A percentile compares a stretch with the other conserved stretches of the same genome.
Conservation (phyloP, 2,888 invertebrate species). For the Zele albiditarsus region DNA sequence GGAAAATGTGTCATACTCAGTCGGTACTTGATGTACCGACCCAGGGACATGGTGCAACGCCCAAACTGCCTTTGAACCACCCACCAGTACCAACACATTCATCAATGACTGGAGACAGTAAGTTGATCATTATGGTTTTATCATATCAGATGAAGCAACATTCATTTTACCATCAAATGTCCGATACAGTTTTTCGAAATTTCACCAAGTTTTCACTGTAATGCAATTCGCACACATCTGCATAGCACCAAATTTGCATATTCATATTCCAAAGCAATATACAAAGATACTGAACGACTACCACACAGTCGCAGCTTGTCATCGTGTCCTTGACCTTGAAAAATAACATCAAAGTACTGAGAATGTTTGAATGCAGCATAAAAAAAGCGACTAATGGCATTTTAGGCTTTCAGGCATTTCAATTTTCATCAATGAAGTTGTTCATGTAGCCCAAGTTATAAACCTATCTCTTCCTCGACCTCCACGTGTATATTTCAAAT, state of each 20-base stretch:
- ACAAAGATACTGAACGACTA: neutral
- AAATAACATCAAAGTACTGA: no score
- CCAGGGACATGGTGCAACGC: neutral
- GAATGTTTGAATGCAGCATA: no score
- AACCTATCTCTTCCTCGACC: conserved; percentile 41
- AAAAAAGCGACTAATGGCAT: no score
- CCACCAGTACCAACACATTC: neutral
- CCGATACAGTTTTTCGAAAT: conserved; percentile 39
- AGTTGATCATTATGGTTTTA: neutral
- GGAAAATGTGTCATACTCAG: neutral
- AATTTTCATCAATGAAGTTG: conserved; percentile 6
- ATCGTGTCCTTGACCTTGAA: no score
- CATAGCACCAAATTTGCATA: conserved; percentile 6
- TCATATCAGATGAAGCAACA: conserved; percentile 23
- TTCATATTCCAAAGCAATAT: neutral
- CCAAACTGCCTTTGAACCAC: neutral
- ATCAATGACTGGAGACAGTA: neutral
- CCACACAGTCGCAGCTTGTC: no score
- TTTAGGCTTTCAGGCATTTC: no score
- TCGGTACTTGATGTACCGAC: neutral
- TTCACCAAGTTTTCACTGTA: conserved; percentile 40
- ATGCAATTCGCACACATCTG: conserved; percentile 36
- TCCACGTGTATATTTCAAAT: conserved; percentile 31
- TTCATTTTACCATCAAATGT: conserved; percentile 25
- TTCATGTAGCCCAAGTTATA: conserved; percentile 16